These are phyloP conservation scores for Meganola albula DNA, from an alignment of 2,888 invertebrate species.

Conservation along the genomic window DNA sequence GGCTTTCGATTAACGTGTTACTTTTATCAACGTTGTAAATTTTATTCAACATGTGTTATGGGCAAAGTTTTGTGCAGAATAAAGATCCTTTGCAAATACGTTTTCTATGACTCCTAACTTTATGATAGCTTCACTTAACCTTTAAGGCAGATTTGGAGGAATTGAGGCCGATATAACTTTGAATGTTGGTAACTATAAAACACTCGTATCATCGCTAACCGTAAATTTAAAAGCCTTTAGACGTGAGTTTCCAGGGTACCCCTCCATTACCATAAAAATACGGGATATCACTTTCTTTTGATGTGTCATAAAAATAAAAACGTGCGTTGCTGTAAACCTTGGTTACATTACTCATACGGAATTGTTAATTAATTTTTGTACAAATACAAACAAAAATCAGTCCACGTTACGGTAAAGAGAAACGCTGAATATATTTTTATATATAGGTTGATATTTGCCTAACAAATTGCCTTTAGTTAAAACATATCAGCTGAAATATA, in stretches of 20 bases:
- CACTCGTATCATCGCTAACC: conserved; percentile 54
- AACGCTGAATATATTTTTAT: too few species aligned
- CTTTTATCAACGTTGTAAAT: too few species aligned
- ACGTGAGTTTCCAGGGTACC: conserved; percentile 50
- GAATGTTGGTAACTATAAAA: conserved; percentile 62
- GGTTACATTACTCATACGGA: conserved; percentile 26
- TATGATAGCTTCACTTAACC: conserved; percentile 12
- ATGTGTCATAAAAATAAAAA: conserved; percentile 68
- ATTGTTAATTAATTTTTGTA: conserved; percentile 36
- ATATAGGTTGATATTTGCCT: too few species aligned
- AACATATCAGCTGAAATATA: too few species aligned
- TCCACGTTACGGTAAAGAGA: too few species aligned
- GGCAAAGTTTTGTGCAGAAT: conserved; percentile 4
- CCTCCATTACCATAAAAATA: conserved; percentile 75
- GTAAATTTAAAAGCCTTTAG: conserved; percentile 73
- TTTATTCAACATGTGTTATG: too few species aligned
- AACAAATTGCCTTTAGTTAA: too few species aligned
- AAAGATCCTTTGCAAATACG: neutral
- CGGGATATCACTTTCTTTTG: conserved; percentile 73
- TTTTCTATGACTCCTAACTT: conserved; percentile 11
- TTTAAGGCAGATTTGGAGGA: conserved; percentile 3
- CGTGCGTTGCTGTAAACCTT: conserved; percentile 38
- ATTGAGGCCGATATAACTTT: conserved; percentile 38
- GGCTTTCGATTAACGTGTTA: too few species aligned
- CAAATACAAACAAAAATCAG: too few species aligned